Evolutionary conservation across 1,140 invertebrate genomes (phyloP), one percentile per base, ranked within the genome.

Genomic region (Drosophila varians): DNA sequence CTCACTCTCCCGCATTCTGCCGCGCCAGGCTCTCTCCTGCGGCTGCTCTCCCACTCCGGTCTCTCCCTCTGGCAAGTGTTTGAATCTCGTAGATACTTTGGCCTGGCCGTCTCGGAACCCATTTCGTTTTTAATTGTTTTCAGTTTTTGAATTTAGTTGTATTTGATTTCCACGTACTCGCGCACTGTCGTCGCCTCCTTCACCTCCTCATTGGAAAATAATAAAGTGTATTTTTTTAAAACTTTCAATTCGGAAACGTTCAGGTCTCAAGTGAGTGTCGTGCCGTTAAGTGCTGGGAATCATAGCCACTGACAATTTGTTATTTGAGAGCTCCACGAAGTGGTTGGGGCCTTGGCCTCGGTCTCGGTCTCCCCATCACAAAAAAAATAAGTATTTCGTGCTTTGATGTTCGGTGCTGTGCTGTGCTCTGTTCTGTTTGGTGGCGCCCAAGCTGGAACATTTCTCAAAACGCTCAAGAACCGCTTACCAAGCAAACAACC

Each of bases 101-200:
- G 43, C 38, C 28, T 71, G 64, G 49, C 34, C 49, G 53, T 47
- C 74, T 77, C 73, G 43, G 69, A 82, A 77, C 69, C 74, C 74
- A 77, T 86, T 86, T 86, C 82, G 64, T 86, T 77, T 84, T 87
- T 82, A 86, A 86, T 86, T 86, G 77, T 86, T 86, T 87, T 77
- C 73, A 74, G 82, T 86, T 86, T 83, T 87, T 49, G 69, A 82
- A 82, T 77, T 87, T 82, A 86, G 82, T 86, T 86, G 80, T 74
- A 82, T 87, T 74, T 82, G 82, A 86, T 86, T 86, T 86, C 73
- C 58, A 80, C 73, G 46, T 74, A 80, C 82, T 68, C 72, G 74
- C 78, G 71, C 74, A 83, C 72, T 73, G 58, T 45, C 57, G 61
- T 68, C 76, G 66, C 51, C 43, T 36, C 38, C 26, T 28, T 9